These are phyloP conservation scores for Caenorhabditis drosophilae DNA, from an alignment of 2,888 invertebrate species.

Conservation along the genomic window DNA sequence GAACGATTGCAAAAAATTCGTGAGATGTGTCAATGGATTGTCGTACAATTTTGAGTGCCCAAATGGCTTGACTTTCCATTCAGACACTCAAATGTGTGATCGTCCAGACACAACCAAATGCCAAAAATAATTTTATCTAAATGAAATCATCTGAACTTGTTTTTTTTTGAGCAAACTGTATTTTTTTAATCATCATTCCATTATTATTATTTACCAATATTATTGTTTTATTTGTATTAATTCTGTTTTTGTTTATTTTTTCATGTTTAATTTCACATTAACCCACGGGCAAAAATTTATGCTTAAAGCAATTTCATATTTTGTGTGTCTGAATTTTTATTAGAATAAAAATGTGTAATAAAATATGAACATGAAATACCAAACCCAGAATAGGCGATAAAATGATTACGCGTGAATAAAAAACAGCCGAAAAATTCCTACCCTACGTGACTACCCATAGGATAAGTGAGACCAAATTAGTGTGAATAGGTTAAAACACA, in stretches of 20 bases:
- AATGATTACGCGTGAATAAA: neutral
- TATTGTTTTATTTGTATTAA: neutral
- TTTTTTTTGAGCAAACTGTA: too few species aligned
- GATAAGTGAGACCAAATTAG: conserved; percentile 2
- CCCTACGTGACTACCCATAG: too few species aligned
- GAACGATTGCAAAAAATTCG: conserved; percentile 53
- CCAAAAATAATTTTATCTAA: conserved; percentile 32
- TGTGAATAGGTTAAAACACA: too few species aligned
- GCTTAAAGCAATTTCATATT: too few species aligned
- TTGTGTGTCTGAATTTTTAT: too few species aligned
- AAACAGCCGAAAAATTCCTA: too few species aligned
- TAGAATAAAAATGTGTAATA: too few species aligned
- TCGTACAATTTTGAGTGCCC: conserved; percentile 68
- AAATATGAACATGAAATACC: too few species aligned
- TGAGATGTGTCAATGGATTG: conserved; percentile 60
- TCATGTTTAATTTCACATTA: neutral
- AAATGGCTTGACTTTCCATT: conserved; percentile 59
- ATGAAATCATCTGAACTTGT: too few species aligned
- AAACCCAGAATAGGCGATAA: neutral
- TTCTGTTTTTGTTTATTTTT: neutral
- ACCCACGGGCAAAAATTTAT: too few species aligned
- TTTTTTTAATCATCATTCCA: conserved; percentile 2
- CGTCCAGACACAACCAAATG: conserved; percentile 61
- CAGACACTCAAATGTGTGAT: conserved; percentile 57
- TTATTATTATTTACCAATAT: conserved; percentile 9